A percentile compares a stretch with the other conserved stretches of the same genome.
phyloP scores from a whole-genome alignment of 2,113 vertebrate species.

The Thinocorus orbignyianus region DNA sequence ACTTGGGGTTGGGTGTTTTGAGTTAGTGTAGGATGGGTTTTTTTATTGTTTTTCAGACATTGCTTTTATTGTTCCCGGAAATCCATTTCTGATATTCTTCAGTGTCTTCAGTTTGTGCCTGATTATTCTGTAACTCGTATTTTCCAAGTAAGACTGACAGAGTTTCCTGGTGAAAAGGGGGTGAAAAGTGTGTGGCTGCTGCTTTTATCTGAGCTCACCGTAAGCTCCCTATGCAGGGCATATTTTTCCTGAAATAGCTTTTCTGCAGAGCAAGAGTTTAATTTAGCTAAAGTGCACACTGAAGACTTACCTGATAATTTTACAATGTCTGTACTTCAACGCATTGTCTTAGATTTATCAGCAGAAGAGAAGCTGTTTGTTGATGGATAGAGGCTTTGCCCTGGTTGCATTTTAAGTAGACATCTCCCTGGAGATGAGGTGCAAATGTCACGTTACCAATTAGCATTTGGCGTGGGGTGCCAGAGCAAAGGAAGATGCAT shows the following conservation, averaged over 20 bases:
- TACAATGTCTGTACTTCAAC: background rate
- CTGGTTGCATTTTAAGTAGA: constrained; percentile 55
- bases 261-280: background rate
- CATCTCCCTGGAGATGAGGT: constrained; percentile 16
- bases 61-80: background rate
- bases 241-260: background rate
- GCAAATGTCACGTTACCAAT: background rate
- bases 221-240: background rate
- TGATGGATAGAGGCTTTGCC: background rate
- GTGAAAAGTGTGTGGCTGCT: background rate
- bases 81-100: background rate
- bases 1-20: background rate
- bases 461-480: background rate
- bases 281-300: background rate
- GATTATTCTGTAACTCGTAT: background rate
- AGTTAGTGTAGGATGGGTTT: background rate
- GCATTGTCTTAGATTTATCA: background rate
- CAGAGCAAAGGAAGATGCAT: background rate
- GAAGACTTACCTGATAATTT: background rate
- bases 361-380: background rate
- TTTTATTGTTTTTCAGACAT: background rate
- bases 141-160: background rate
- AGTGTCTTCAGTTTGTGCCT: background rate
- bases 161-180: background rate
- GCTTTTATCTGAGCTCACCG: background rate